Conservation (phyloP, 2,113 vertebrate species). For the Oryzias woworae region DNA sequence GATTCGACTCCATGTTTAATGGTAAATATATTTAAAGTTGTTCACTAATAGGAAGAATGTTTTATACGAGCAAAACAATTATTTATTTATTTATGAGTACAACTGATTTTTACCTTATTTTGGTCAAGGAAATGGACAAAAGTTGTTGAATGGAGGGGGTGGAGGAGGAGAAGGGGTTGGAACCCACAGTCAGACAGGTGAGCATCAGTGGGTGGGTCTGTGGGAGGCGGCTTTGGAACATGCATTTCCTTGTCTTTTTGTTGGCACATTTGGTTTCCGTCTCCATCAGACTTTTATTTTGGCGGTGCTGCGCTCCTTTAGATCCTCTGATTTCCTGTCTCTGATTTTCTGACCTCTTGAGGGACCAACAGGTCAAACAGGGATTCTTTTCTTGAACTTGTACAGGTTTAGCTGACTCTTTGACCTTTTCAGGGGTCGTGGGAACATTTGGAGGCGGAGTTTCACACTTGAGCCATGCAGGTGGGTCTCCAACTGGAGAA, state of each 20-base stretch:
- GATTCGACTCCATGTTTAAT: constrained; percentile 36
- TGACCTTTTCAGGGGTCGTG: constrained; percentile 40
- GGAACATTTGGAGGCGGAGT: constrained; percentile 33
- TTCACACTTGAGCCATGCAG: constrained; percentile 59
- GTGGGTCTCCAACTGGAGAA: constrained; percentile 30
- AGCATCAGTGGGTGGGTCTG: neutral
- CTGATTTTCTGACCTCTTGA: no score
- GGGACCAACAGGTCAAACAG: no score
- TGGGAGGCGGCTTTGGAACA: no score
- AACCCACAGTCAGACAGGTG: constrained; percentile 59
- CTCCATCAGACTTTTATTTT: no score
- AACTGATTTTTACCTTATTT: neutral
- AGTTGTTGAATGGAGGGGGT: constrained; percentile 64
- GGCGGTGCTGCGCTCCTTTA: no score
- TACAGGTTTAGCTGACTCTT: neutral
- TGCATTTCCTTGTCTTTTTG: neutral
- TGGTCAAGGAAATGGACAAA: constrained; percentile 71
- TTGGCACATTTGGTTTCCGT: no score
- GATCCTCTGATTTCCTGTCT: no score
- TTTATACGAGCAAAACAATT: no score
- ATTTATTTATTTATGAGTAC: no score
- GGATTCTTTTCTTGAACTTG: no score
- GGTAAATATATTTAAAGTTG: constrained; percentile 39
- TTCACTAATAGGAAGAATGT: no score
- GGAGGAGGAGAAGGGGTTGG: constrained; percentile 37